Percentiles rank a stretch among this genome's conserved stretches.
These are phyloP conservation scores for Ictidomys tridecemlineatus DNA, from an alignment of 2,113 vertebrate species.

Conservation along the genomic window DNA sequence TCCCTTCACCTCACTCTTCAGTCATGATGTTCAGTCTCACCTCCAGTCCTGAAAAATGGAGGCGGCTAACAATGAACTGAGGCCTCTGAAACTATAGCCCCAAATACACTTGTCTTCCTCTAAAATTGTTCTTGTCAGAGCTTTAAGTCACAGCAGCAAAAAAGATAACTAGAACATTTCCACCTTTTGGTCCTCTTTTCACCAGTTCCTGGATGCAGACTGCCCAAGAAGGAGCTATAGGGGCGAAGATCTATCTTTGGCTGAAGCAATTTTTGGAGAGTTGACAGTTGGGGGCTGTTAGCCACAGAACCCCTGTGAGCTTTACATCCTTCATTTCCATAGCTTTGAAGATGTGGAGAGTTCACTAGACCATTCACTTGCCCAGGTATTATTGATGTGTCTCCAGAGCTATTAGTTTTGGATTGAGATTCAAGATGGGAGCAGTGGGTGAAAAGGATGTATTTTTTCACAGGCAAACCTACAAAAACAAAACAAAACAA, in stretches of 20 bases:
- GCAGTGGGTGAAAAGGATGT: background rate
- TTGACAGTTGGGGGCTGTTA: background rate
- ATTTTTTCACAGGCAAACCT: background rate
- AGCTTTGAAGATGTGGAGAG: background rate
- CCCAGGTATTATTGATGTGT: background rate
- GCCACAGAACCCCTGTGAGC: background rate
- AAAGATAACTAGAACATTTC: no score
- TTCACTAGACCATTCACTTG: rapidly evolving
- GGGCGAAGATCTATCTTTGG: background rate
- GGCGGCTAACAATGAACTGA: no score
- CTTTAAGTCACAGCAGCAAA: no score
- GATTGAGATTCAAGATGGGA: background rate
- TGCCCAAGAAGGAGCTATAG: background rate
- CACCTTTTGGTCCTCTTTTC: background rate
- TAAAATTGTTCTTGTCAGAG: no score
- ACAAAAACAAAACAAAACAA: background rate
- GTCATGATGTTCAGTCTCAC: no score
- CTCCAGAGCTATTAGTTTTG: background rate
- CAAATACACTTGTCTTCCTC: no score
- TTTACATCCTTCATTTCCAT: background rate
- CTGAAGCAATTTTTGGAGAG: background rate
- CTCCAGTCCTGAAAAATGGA: no score
- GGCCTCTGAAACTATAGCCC: no score
- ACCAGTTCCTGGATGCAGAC: background rate
- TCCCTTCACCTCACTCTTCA: no score